These are phyloP conservation scores for Paramormyrops hopkinsi DNA, from an alignment of 2,797 vertebrate genomes.

Conservation along the genomic window DNA sequence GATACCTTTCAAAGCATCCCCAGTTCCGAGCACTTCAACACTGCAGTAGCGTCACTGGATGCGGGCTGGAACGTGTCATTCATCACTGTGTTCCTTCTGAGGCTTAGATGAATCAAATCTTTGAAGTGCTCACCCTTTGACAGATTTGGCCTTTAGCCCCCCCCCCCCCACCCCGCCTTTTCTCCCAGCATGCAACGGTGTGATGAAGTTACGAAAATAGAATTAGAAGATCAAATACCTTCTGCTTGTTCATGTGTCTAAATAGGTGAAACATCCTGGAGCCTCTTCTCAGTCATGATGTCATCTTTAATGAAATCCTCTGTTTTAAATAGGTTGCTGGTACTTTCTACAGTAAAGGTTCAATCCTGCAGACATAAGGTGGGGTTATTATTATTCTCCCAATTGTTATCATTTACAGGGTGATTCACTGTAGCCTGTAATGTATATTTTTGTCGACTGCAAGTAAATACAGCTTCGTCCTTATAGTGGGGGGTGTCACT, in stretches of 20 bases:
- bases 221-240: neutral
- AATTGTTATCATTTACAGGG: neutral
- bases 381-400: neutral
- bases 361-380: neutral
- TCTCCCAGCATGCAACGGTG: conserved; percentile 4
- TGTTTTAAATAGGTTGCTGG: neutral
- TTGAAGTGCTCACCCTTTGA: conserved; percentile 17
- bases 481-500: neutral
- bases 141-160: conserved; percentile 3
- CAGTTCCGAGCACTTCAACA: neutral
- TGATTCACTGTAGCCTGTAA: neutral
- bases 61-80: neutral
- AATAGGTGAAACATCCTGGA: neutral
- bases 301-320: neutral
- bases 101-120: conserved; percentile 7
- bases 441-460: neutral
- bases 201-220: conserved; percentile 9
- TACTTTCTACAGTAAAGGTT: neutral
- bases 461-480: neutral
- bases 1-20: neutral
- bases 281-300: neutral
- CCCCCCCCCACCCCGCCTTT: neutral
- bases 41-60: neutral
- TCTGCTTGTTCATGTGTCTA: neutral
- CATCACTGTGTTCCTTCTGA: neutral